Evolutionary conservation across 2,888 invertebrate species (phyloP).

Genomic region (Calameuta filiformis): DNA sequence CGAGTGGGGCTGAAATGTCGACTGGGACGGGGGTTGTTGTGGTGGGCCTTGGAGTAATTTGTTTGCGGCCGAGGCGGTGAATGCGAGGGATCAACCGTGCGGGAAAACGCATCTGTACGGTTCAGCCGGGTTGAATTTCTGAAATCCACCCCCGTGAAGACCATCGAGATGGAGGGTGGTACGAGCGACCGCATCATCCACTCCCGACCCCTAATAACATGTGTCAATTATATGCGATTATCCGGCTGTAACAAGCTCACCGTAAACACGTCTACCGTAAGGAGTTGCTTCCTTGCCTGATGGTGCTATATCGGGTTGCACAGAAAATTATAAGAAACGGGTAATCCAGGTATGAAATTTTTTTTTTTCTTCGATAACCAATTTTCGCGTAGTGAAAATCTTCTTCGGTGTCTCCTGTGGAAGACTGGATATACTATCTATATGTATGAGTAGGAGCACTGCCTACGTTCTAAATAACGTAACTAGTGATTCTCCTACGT

Average conservation of each 20-base stretch:
- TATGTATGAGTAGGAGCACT: background rate
- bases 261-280: background rate
- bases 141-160: slow-evolving; percentile 5
- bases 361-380: background rate
- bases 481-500: background rate
- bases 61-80: slow-evolving; percentile 24
- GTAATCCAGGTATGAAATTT: background rate
- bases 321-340: background rate
- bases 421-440: background rate
- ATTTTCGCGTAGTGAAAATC: background rate
- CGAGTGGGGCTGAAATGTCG: background rate
- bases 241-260: background rate
- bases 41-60: slow-evolving; percentile 25
- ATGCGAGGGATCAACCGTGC: slow-evolving; percentile 19
- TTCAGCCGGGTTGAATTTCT: slow-evolving; percentile 6
- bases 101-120: slow-evolving; percentile 22
- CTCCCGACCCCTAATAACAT: background rate
- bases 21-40: slow-evolving; percentile 2
- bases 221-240: slow-evolving; percentile 1
- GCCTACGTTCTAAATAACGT: background rate
- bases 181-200: background rate
- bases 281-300: background rate
- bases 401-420: background rate
- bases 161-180: background rate
- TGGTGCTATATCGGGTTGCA: background rate